Conservation (phyloP, 2,113 vertebrate genomes). For the Notiomystis cincta region DNA sequence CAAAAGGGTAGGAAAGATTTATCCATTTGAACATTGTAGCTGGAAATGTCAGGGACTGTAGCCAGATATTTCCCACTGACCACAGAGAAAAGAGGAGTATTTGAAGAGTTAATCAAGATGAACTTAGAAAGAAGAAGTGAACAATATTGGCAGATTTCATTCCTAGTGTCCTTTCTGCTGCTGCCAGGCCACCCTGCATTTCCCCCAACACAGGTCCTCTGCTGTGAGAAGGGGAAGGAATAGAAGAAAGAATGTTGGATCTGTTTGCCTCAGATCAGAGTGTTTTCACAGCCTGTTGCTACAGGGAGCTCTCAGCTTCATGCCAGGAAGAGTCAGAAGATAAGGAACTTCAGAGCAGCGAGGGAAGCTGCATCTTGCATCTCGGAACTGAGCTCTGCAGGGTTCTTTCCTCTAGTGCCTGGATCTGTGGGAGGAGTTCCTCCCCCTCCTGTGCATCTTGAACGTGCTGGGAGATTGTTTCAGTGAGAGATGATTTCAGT, state of each 20-base stretch:
- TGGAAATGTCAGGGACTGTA: not conserved
- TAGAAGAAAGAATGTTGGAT: not conserved
- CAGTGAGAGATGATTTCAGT: not conserved
- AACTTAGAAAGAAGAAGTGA: not conserved
- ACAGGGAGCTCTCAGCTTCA: not conserved
- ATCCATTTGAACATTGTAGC: not conserved
- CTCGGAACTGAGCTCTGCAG: constrained; percentile 11
- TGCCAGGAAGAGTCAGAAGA: not conserved
- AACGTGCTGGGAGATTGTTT: not conserved
- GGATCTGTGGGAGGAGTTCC: not conserved
- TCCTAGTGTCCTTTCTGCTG: not conserved
- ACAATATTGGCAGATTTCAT: not conserved
- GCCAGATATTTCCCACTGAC: not conserved
- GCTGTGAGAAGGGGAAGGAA: not conserved
- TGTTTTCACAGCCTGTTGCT: constrained; percentile 34
- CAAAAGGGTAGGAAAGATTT: not conserved
- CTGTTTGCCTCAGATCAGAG: not conserved
- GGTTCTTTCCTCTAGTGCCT: constrained; percentile 28
- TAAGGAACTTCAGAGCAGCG: constrained; percentile 12
- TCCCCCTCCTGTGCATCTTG: not conserved
- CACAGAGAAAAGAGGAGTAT: not conserved
- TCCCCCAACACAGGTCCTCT: not conserved
- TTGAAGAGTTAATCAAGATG: not conserved
- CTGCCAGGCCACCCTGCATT: not conserved
- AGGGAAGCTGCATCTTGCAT: not conserved